These are phyloP conservation scores for Chinchilla lanigera DNA, from an alignment of 2,113 vertebrate species.

Conservation along the genomic window DNA sequence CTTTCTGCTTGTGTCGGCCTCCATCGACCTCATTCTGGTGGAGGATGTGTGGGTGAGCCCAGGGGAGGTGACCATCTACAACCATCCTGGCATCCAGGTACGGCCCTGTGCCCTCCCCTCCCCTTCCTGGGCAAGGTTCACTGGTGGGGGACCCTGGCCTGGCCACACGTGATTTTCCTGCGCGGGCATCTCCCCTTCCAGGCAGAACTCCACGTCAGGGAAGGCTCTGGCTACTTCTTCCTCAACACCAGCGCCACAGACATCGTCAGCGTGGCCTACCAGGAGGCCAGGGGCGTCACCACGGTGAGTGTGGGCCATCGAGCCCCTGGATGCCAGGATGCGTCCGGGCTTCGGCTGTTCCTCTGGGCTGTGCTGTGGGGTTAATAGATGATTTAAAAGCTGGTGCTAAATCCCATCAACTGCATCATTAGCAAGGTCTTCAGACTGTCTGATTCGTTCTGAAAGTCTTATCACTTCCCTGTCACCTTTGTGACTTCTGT, in stretches of 20 bases:
- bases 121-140: accelerated
- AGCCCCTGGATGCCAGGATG: accelerated
- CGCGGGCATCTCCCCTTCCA: slow-evolving; percentile 77
- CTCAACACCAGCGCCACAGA: slow-evolving; percentile 91
- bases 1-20: slow-evolving; percentile 89
- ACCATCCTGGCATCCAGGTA: slow-evolving; percentile 93
- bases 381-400: background rate
- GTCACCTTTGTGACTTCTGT: background rate
- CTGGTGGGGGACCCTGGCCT: accelerated
- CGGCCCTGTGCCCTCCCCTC: background rate
- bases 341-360: background rate
- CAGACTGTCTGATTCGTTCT: background rate
- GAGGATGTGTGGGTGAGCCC: slow-evolving; percentile 94
- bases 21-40: slow-evolving; percentile 94
- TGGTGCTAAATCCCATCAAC: background rate
- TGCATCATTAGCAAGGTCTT: background rate
- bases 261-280: slow-evolving; percentile 88
- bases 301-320: slow-evolving; percentile 86
- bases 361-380: accelerated
- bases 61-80: slow-evolving; percentile 91
- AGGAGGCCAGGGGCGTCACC: slow-evolving; percentile 88
- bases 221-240: slow-evolving; percentile 97
- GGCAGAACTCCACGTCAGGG: slow-evolving; percentile 90
- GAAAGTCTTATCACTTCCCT: background rate
- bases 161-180: background rate